Conservation (phyloP, 2,888 invertebrate species). For the Diplazon laetatorius region DNA sequence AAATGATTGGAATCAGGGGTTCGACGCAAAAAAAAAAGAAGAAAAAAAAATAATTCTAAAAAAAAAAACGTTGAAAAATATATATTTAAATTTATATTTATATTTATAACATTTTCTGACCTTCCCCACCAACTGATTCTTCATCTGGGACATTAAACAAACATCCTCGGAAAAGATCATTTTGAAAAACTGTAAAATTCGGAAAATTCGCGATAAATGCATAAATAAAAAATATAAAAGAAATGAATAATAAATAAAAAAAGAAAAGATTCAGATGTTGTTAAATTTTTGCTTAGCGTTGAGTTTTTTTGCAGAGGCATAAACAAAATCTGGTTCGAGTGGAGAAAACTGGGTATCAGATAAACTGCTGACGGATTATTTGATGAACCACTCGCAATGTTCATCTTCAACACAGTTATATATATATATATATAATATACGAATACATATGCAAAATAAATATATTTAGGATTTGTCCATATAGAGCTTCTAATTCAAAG, state of each 20-base stretch:
- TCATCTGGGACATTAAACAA: too few relatives aligned
- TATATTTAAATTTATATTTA: too few relatives aligned
- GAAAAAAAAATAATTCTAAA: too few relatives aligned
- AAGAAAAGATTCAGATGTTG: slow-evolving; percentile 17
- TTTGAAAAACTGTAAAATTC: too few relatives aligned
- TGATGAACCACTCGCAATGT: slow-evolving; percentile 16
- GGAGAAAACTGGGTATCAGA: slow-evolving; percentile 29
- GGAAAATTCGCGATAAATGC: background rate
- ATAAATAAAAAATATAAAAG: slow-evolving; percentile 10
- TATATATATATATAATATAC: slow-evolving; percentile 12
- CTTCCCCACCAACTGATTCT: too few relatives aligned
- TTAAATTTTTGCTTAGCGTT: slow-evolving; percentile 13
- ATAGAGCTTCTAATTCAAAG: background rate
- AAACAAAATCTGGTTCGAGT: background rate
- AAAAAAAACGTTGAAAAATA: too few relatives aligned
- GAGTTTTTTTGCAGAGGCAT: background rate
- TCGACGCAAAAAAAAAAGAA: too few relatives aligned
- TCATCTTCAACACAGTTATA: slow-evolving; percentile 23
- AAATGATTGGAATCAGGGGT: too few relatives aligned
- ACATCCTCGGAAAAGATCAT: too few relatives aligned
- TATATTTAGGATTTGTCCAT: background rate
- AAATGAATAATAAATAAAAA: background rate
- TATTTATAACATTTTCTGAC: too few relatives aligned
- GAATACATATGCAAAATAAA: background rate
- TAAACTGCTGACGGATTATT: slow-evolving; percentile 46